phyloP scores from a whole-genome alignment of 1,140 invertebrate species.

The Solen grandis region DNA sequence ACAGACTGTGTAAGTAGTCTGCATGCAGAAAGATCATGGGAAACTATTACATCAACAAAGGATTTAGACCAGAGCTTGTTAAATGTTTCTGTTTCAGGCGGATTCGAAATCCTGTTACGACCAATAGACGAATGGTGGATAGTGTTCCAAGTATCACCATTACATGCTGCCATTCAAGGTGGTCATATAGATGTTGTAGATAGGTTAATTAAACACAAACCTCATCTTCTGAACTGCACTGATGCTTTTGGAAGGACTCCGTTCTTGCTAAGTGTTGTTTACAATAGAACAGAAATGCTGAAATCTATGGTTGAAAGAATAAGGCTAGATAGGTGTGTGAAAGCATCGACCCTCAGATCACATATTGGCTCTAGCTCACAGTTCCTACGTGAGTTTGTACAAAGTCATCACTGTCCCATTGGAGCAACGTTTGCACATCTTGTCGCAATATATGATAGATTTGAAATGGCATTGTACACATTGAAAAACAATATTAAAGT shows the following conservation, averaged over 20 bases:
- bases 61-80: not conserved
- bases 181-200: not conserved
- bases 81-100: not conserved
- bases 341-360: not conserved
- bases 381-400: not conserved
- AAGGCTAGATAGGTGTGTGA: not conserved
- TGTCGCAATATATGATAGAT: not conserved
- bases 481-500: not conserved
- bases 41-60: not conserved
- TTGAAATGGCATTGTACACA: not conserved
- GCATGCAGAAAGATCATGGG: not conserved
- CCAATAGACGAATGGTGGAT: conserved; percentile 25
- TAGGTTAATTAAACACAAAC: conserved; percentile 3
- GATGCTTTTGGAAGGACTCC: conserved; percentile 20
- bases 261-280: not conserved
- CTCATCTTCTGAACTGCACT: not conserved
- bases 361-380: no score
- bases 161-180: not conserved
- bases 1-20: not conserved
- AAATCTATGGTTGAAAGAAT: not conserved
- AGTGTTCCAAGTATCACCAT: conserved; percentile 5
- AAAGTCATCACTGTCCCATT: not conserved
- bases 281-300: not conserved
- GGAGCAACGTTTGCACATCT: not conserved
- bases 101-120: not conserved